Base-by-base conservation (phyloP, 1,140 invertebrate genomes). In the Bilobella aurantiaca region DNA sequence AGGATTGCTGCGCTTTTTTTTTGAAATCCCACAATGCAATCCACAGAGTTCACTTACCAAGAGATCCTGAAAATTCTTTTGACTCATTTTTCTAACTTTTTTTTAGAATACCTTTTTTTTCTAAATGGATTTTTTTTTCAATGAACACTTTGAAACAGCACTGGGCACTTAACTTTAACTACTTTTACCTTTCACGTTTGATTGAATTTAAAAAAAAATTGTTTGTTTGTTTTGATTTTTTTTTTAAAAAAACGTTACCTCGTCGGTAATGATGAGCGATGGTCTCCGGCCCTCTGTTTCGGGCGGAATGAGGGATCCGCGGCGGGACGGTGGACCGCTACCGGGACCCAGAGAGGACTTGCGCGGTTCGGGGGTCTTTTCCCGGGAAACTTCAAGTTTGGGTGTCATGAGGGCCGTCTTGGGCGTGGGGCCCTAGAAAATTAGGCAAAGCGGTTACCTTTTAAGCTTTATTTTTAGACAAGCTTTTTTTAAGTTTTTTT, bases 191-290 rank as follows among this genome's bases (percentile, higher is more conserved):
- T n/a, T n/a, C n/a, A n/a, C n/a, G n/a, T n/a, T n/a, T n/a, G n/a
- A n/a, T n/a, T n/a, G n/a, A n/a, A n/a, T n/a, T n/a, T n/a, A n/a
- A n/a, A n/a, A n/a, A n/a, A n/a, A n/a, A n/a, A n/a, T n/a, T n/a
- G n/a, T n/a, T n/a, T n/a, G n/a, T n/a, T 42, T 42, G 18, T 8
- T 12, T 8, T 18, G 34, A 42, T 18, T 42, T 18, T 12, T 42
- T 42, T 42, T 42, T 8, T 42, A 42, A 42, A 12, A 12, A 18
- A 30, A 71, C 73, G 74, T 81, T 85, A 95, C 92, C 88, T 95
- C 91, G 78, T 95, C 91, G 77, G 89, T 90, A 76, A 94, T 92
- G 74, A 93, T 89, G 68, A 93, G 82, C 73, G 89, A 91, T 66
- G 91, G 88, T 72, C 91, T 83, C 73, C 90, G 83, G 71, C 86